Base-by-base conservation (phyloP, 2,113 vertebrate genomes). In the Tauraco erythrolophus region DNA sequence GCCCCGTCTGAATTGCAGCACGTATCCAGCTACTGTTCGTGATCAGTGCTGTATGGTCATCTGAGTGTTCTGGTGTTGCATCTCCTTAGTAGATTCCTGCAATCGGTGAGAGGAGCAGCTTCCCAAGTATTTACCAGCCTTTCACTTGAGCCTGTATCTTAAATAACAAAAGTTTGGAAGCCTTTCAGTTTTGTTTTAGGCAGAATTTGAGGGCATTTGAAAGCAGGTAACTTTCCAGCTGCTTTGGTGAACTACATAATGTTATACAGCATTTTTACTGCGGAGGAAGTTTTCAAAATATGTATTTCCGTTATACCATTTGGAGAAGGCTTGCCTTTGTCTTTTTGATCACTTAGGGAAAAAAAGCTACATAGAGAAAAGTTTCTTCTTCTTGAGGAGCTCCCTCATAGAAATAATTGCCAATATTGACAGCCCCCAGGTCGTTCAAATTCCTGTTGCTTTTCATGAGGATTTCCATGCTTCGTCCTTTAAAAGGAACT, bases 381-480 rank as follows among this genome's bases (percentile, higher is more conserved):
- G 15, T 93, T 94, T 82, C 15, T 84, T 92, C 50, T 92, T 90
- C n/a, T 53, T 54, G 3, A 87, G n/a, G 39, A 78, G 39, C 28
- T 91, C 58, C 72, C 75, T 93, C 24, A 11, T 72, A 94, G 88
- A 96, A 96, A 75, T 69, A 75, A 89, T 74, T 75, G 37, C 82
- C 81, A 66, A 19, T 91, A 77, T 46, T 79, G 60, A 72, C 48
- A 89, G 82, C 61, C 78, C 11, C 7, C 22, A 46, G 41, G 25
- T 69, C 54, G 41, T 84, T 48, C 53, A 56, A 57, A 58, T 64
- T 58, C 60, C 23, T 58, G 15, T 60, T 56, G 23, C 41, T 96
- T 92, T 82, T 35, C 48, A 64, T 33, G 75, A 94, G 90, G 66
- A 39, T 92, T 94, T 95, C 60, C 5, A 11, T 69, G 48, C 43